phyloP scores from a whole-genome alignment of 2,113 vertebrate genomes.

The Pelodiscus sinensis region DNA sequence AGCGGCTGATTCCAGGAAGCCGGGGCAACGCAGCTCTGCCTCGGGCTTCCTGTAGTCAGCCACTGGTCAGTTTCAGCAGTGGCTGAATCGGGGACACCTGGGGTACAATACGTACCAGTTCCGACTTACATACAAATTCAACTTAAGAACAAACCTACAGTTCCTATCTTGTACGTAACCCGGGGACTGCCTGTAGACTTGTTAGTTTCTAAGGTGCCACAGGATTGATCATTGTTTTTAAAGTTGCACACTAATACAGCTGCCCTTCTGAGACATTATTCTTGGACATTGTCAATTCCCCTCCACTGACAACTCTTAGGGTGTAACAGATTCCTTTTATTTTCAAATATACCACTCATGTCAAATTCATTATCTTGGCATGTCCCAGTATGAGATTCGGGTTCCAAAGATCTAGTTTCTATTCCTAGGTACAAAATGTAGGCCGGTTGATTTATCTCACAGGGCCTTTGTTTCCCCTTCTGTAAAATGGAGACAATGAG shows the following conservation, averaged over 20 bases:
- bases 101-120: too few species aligned
- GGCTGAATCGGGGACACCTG: too few species aligned
- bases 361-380: background rate
- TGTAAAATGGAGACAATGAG: background rate
- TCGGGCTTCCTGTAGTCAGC: too few species aligned
- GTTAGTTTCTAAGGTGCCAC: too few species aligned
- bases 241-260: background rate
- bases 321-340: slow-evolving; percentile 14
- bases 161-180: too few species aligned
- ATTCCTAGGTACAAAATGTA: background rate
- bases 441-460: background rate
- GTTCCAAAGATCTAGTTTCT: background rate
- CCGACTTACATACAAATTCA: too few species aligned
- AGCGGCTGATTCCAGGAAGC: too few species aligned
- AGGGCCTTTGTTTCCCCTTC: background rate
- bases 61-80: too few species aligned
- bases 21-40: too few species aligned
- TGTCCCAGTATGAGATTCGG: background rate
- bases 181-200: too few species aligned
- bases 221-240: too few species aligned
- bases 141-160: too few species aligned
- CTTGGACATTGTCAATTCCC: slow-evolving; percentile 23
- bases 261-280: slow-evolving; percentile 35
- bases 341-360: background rate
- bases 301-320: slow-evolving; percentile 43